Evolutionary conservation across 2,113 vertebrate genomes (phyloP).

Genomic region (Columba livia): DNA sequence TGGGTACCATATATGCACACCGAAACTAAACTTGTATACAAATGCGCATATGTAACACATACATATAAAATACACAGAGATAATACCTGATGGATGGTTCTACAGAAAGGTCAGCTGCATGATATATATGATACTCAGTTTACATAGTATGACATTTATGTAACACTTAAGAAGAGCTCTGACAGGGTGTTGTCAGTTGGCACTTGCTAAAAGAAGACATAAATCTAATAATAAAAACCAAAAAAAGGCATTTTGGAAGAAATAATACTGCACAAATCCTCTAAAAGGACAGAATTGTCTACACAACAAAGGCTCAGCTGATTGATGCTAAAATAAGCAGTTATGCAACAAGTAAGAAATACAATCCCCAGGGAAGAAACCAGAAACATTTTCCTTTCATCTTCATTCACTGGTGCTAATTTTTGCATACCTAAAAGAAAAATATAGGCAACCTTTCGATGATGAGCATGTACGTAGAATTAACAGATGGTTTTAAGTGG

Average conservation of each 20-base stretch:
- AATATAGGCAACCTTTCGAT: neutral
- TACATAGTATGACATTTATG: slow-evolving; percentile 58
- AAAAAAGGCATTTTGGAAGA: slow-evolving; percentile 56
- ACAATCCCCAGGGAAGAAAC: slow-evolving; percentile 48
- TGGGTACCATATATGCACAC: neutral
- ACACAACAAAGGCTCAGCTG: slow-evolving; percentile 64
- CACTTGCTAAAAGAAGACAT: slow-evolving; percentile 71
- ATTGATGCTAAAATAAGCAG: slow-evolving; percentile 71
- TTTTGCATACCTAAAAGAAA: slow-evolving; percentile 1
- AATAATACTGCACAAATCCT: slow-evolving; percentile 61
- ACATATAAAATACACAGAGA: neutral
- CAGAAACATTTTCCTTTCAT: slow-evolving; percentile 39
- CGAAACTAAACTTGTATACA: neutral
- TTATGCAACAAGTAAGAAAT: slow-evolving; percentile 73
- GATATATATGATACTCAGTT: neutral
- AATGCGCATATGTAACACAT: rapidly evolving
- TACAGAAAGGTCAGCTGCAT: neutral
- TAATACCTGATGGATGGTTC: neutral
- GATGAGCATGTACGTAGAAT: neutral
- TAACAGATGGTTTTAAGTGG: neutral
- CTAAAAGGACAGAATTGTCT: slow-evolving; percentile 62
- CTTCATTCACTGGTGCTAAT: slow-evolving; percentile 45
- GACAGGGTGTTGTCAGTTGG: slow-evolving; percentile 67
- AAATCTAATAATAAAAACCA: slow-evolving; percentile 72
- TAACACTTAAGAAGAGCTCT: slow-evolving; percentile 56